phyloP scores from a whole-genome alignment of 2,888 invertebrate species.

The Oxycera nigricornis region DNA sequence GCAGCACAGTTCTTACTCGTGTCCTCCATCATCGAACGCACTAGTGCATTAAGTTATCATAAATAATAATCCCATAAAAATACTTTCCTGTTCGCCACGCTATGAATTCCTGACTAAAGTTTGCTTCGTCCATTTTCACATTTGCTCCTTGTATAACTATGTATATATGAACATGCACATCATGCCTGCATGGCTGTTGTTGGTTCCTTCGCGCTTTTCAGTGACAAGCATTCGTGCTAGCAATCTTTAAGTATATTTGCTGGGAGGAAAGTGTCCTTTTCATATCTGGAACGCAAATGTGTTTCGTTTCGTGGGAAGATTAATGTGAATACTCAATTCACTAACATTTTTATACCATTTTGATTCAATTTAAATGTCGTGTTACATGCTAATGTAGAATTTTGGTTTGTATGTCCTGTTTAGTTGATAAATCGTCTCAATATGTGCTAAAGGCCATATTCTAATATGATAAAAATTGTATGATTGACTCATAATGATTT shows the following conservation, averaged over 20 bases:
- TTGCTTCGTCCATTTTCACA: not conserved
- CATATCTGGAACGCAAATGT: not conserved
- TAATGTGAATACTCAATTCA: not conserved
- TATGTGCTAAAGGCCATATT: too few relatives aligned
- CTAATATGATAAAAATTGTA: too few relatives aligned
- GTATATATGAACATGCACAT: not conserved
- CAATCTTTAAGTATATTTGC: not conserved
- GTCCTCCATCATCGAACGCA: not conserved
- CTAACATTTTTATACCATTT: not conserved
- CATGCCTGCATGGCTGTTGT: not conserved
- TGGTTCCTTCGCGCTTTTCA: not conserved
- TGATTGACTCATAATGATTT: too few relatives aligned
- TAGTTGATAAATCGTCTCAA: too few relatives aligned
- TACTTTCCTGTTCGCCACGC: not conserved
- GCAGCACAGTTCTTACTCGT: too few relatives aligned
- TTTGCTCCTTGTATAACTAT: not conserved
- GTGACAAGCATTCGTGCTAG: not conserved
- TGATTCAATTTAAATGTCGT: not conserved
- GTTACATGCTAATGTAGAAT: not conserved
- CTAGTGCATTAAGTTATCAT: not conserved
- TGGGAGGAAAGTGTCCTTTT: not conserved
- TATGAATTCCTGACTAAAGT: not conserved
- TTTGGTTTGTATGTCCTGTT: too few relatives aligned
- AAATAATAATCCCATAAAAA: not conserved
- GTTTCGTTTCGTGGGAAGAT: not conserved